Conservation (phyloP, 2,797 vertebrate species). For the Macropodus opercularis region DNA sequence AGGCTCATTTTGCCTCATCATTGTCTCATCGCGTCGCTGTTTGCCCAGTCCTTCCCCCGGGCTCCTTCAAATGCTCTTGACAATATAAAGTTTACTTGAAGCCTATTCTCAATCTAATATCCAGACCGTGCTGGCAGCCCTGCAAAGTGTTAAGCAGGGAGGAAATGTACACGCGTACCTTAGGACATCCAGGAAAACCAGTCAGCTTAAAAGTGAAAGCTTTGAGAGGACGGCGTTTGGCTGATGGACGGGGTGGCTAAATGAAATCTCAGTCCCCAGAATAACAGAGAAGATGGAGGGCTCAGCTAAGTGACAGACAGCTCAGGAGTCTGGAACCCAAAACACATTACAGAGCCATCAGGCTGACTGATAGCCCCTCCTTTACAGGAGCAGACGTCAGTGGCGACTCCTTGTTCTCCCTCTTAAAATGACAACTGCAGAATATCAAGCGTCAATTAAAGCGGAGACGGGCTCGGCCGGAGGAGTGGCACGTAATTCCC, state of each 20-base stretch:
- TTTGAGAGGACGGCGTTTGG: slow-evolving; percentile 53
- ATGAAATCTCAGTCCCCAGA: slow-evolving; percentile 64
- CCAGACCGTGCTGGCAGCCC: slow-evolving; percentile 15
- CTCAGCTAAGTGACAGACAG: slow-evolving; percentile 69
- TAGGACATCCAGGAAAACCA: slow-evolving; percentile 43
- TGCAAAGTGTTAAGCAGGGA: slow-evolving; percentile 3
- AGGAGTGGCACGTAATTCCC: slow-evolving; percentile 80
- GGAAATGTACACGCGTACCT: slow-evolving; percentile 32
- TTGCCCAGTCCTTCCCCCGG: background rate
- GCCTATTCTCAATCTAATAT: slow-evolving; percentile 40
- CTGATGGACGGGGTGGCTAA: slow-evolving; percentile 67
- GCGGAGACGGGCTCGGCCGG: slow-evolving; percentile 66
- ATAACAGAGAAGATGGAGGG: slow-evolving; percentile 56
- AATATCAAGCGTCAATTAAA: slow-evolving; percentile 83
- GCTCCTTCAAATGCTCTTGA: slow-evolving; percentile 26
- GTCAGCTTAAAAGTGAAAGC: slow-evolving; percentile 44
- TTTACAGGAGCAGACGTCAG: slow-evolving; percentile 64
- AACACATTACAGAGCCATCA: slow-evolving; percentile 80
- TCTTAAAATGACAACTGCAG: slow-evolving; percentile 76
- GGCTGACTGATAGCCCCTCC: slow-evolving; percentile 65
- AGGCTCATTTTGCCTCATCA: background rate
- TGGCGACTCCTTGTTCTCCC: slow-evolving; percentile 70
- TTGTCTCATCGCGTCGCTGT: slow-evolving; percentile 1
- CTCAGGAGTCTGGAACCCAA: slow-evolving; percentile 65
- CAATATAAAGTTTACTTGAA: slow-evolving; percentile 39